Conservation (phyloP, 2,888 invertebrate species). For the Amphipoea lucens region DNA sequence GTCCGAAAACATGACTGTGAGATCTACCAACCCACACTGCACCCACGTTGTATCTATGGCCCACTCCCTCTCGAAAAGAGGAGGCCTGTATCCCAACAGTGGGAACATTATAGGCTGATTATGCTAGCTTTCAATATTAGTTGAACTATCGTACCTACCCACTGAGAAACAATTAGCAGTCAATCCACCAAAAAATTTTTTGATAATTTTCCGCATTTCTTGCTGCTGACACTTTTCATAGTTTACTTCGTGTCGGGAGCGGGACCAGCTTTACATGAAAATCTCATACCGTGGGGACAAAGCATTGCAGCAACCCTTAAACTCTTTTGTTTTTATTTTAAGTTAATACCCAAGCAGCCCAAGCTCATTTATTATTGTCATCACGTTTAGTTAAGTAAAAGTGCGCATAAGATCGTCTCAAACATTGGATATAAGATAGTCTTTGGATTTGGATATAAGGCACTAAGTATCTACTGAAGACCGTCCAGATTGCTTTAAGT, state of each 20-base stretch:
- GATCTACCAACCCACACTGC: too few species aligned
- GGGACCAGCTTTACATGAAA: constrained; percentile 1
- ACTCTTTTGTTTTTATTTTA: not conserved
- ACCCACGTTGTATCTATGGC: too few species aligned
- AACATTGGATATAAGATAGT: not conserved
- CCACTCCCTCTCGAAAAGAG: too few species aligned
- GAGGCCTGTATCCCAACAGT: not conserved
- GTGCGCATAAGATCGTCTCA: not conserved
- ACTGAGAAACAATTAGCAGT: not conserved
- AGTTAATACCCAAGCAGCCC: not conserved
- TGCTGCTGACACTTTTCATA: not conserved
- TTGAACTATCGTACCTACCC: not conserved
- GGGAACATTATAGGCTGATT: not conserved
- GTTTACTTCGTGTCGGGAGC: too few species aligned
- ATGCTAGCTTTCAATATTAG: not conserved
- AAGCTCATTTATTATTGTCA: not conserved
- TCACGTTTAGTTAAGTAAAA: not conserved
- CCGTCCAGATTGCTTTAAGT: not conserved
- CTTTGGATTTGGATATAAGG: too few species aligned
- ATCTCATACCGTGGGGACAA: not conserved
- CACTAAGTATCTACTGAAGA: not conserved
- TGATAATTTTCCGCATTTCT: not conserved
- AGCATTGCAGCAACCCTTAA: not conserved
- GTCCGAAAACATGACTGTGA: too few species aligned
- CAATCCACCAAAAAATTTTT: not conserved